Evolutionary conservation across 1,140 invertebrate genomes (phyloP).

Genomic region (Amyelois transitella): DNA sequence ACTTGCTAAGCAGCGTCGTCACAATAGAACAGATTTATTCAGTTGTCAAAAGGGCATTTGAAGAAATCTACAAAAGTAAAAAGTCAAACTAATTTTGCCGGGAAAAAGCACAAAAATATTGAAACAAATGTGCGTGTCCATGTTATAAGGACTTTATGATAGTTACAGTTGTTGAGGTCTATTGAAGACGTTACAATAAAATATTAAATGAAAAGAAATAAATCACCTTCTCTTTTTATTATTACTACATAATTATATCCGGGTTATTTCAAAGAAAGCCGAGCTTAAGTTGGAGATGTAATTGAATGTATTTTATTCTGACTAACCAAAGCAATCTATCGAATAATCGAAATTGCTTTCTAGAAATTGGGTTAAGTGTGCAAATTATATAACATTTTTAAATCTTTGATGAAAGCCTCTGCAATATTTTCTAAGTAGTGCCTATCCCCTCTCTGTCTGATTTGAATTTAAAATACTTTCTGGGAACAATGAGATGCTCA

Average conservation of each 20-base stretch:
- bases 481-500: constrained; percentile 29
- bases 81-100: not conserved
- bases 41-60: constrained; percentile 3
- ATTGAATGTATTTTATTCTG: too few species aligned
- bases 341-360: too few species aligned
- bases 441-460: constrained; percentile 21
- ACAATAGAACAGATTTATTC: constrained; percentile 6
- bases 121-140: too few species aligned
- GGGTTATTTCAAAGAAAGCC: too few species aligned
- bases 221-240: too few species aligned
- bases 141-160: too few species aligned
- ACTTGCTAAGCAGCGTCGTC: constrained; percentile 1
- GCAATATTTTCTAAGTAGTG: constrained; percentile 25
- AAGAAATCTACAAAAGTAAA: not conserved
- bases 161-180: too few species aligned
- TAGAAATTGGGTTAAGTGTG: not conserved
- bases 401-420: not conserved
- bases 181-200: too few species aligned
- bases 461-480: constrained; percentile 40
- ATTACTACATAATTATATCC: too few species aligned
- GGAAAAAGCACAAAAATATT: not conserved
- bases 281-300: too few species aligned
- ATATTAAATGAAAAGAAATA: too few species aligned
- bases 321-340: too few species aligned
- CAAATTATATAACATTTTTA: not conserved